Base-by-base conservation (phyloP, 2,113 vertebrate genomes). In the Emberiza fucata region DNA sequence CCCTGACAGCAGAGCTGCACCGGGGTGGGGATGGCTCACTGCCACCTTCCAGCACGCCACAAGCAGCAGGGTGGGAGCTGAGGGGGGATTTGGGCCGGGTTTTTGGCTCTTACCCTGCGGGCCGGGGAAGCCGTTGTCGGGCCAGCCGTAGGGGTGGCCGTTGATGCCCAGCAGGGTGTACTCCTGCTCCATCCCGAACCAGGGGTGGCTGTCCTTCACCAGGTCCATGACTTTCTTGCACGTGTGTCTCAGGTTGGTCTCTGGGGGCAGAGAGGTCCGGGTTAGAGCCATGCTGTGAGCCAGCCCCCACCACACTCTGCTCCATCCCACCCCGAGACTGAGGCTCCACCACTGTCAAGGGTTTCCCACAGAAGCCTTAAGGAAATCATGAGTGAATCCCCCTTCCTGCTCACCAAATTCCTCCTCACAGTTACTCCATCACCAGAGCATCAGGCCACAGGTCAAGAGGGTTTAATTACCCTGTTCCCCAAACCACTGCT, bases 181-280 rank as follows among this genome's bases (percentile, higher is more conserved):
- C 39, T 98, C 98, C 82, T 98, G 98, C 90, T 98, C 98, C 96
- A 98, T 98, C 22, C 98, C 97, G 4, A 98, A 98, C 98, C 97
- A 98, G 2, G 97, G 97, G 50, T 94, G 96, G 17, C 80, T 94
- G 18, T 96, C 95, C 68, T 86, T 79, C 15, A 96, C 96, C 88
- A 95, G 40, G 28, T 98, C 97, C 98, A 98, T 98, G 23, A 96
- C 75, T 22, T 95, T 86, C n/a, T 93, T 97, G 73, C 97, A 98
- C 1, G 85, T 95, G 80, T 93, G 66, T 20, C 98, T 97, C 82
- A 97, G 93, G 92, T 98, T 98, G 48, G 96, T 98, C 61, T 98
- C 98, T 98, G 95, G 9, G 44, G 57, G 44, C 79, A 86, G 47
- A 95, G 77, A 81, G 56, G n/a, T 25, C 25, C 0, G 0, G 14